Evolutionary conservation across 2,113 vertebrate species (phyloP).

Genomic region (Lycaon pictus): DNA sequence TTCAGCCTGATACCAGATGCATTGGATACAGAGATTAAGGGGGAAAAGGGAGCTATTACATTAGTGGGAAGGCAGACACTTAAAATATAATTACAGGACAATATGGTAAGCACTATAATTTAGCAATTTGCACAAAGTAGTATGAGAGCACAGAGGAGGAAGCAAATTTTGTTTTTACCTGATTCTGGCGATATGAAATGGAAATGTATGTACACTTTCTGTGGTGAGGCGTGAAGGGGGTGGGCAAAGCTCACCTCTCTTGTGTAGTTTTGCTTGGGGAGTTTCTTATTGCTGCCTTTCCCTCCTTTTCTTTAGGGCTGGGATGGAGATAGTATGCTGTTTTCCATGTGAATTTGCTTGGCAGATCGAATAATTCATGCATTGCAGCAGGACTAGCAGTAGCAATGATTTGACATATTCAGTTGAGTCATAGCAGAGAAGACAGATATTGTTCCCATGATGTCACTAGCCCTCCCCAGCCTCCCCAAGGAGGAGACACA

Average conservation of each 20-base stretch:
- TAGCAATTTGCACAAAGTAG: slow-evolving; percentile 26
- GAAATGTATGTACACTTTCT: neutral
- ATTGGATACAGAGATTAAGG: slow-evolving; percentile 12
- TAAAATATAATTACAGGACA: slow-evolving; percentile 59
- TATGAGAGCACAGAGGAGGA: neutral
- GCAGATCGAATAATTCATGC: slow-evolving; percentile 34
- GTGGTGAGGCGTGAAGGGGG: neutral
- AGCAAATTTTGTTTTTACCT: neutral
- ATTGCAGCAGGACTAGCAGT: neutral
- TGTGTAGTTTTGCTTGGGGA: slow-evolving; percentile 4
- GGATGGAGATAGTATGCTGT: neutral
- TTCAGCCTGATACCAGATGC: slow-evolving; percentile 43
- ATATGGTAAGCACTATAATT: slow-evolving; percentile 26
- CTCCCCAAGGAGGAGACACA: neutral
- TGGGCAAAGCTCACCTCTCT: neutral
- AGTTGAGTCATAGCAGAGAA: slow-evolving; percentile 39
- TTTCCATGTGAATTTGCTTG: slow-evolving; percentile 54
- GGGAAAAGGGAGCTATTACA: neutral
- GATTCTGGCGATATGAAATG: slow-evolving; percentile 15
- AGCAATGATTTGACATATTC: slow-evolving; percentile 28
- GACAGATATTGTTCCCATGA: slow-evolving; percentile 51
- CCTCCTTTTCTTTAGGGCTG: neutral
- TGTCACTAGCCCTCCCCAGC: neutral
- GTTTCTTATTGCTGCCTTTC: neutral
- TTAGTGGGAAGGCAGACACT: slow-evolving; percentile 40